phyloP scores from a whole-genome alignment of 2,888 invertebrate genomes.

The Morpho deidamia region DNA sequence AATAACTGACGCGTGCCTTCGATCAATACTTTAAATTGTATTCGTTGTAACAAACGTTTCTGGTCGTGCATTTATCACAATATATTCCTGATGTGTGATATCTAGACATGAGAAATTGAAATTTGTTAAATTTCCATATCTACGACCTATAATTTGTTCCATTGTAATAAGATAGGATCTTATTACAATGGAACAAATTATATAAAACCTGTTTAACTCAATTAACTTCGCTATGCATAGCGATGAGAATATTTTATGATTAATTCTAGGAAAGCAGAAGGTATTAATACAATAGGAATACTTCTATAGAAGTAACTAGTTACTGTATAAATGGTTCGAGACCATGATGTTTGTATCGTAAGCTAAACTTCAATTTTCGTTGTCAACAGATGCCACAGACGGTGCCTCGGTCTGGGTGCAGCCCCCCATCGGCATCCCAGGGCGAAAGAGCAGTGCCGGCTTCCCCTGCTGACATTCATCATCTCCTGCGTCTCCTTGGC shows the following conservation, averaged over 20 bases:
- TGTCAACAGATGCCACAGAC: constrained; percentile 88
- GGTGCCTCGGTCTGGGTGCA: constrained; percentile 87
- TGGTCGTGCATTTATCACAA: too few relatives aligned
- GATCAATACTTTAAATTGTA: too few relatives aligned
- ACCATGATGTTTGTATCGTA: too few relatives aligned
- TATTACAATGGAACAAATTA: background rate
- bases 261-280: background rate
- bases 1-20: background rate
- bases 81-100: too few relatives aligned
- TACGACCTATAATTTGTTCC: too few relatives aligned
- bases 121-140: background rate
- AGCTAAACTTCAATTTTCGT: constrained; percentile 19
- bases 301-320: background rate
- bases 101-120: too few relatives aligned
- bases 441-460: constrained; percentile 80
- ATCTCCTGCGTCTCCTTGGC: constrained; percentile 65
- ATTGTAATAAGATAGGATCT: too few relatives aligned
- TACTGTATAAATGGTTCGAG: too few relatives aligned
- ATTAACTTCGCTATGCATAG: background rate
- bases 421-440: constrained; percentile 86
- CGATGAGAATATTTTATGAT: background rate
- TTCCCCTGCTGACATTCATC: constrained; percentile 73
- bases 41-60: too few relatives aligned
- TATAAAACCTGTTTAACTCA: background rate
- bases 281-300: too few relatives aligned